These are phyloP conservation scores for Cyprichromis sp. DNA, from an alignment of 2,113 vertebrate genomes.

Conservation along the genomic window DNA sequence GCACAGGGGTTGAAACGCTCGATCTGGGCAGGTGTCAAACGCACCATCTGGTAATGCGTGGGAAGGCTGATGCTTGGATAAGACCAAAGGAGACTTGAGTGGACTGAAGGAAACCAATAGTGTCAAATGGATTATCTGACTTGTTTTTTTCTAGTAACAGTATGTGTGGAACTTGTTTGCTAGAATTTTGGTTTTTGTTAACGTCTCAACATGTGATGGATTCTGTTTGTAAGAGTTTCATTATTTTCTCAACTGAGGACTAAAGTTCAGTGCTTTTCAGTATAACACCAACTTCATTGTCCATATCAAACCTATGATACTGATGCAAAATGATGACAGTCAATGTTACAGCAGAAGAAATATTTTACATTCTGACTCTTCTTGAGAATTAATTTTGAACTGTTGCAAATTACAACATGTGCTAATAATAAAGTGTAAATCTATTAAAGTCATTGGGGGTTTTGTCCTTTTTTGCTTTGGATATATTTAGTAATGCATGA, in stretches of 20 bases:
- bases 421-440: not conserved
- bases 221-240: not conserved
- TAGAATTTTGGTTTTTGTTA: not conserved
- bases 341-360: not conserved
- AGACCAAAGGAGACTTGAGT: not conserved
- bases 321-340: not conserved
- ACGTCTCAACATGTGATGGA: not conserved
- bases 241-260: not conserved
- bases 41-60: constrained; percentile 66
- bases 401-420: not conserved
- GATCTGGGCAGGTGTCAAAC: constrained; percentile 75
- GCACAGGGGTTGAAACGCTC: constrained; percentile 78
- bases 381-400: not conserved
- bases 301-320: not conserved
- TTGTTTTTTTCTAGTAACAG: not conserved
- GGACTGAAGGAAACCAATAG: not conserved
- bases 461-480: not conserved
- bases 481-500: not conserved
- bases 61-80: not conserved
- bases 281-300: not conserved
- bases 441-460: not conserved
- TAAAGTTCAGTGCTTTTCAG: not conserved
- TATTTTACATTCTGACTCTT: not conserved
- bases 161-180: not conserved
- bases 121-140: not conserved